Evolutionary conservation across 2,888 invertebrate genomes (phyloP), one percentile per base, ranked within the genome.

Genomic region (Frankliniella intonsa): DNA sequence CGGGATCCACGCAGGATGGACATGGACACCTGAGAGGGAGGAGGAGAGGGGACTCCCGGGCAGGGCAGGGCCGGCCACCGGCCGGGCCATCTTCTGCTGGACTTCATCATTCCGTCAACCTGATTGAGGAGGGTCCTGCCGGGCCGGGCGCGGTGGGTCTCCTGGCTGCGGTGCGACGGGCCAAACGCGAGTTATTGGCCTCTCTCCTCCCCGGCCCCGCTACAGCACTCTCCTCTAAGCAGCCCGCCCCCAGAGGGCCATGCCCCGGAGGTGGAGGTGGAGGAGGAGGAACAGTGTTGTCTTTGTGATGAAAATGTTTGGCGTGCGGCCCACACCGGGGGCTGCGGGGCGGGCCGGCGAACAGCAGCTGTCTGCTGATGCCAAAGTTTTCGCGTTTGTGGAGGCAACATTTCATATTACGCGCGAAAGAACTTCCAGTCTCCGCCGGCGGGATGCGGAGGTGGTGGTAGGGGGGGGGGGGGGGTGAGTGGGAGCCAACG

Each of bases 381-480:
- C 69, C 25, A 76, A 76, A 76, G 25, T 76, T 76, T 25, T 76
- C 69, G 69, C 69, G 69, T 76, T 76, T 76, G 69, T 25, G 69
- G 69, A 76, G 69, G 25, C 69, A 76, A 76, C 69, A 76, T 76
- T 76, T 76, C 69, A 76, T 25, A 76, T 76, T 76, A 76, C 69
- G 22, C 69, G 69, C 69, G 22, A 9, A n/a, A 9, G 11, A 12
- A 25, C 69, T 17, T 38, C 38, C 38, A 38, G 38, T 38, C 38
- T 38, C 38, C 38, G 38, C 38, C 38, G 38, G 38, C 38, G 38
- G 38, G 38, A 38, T 38, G 38, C 5, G 38, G 38, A 3, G 38
- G 38, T 38, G 38, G 38, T 38, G 38, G 38, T 38, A 5, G 38
- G 38, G 62, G 17, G 62, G n/a, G 17, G 1, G 62, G 62, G 0